These are phyloP conservation scores for Trissonchulus latispiculum DNA, from an alignment of 2,888 invertebrate genomes.

Conservation along the genomic window DNA sequence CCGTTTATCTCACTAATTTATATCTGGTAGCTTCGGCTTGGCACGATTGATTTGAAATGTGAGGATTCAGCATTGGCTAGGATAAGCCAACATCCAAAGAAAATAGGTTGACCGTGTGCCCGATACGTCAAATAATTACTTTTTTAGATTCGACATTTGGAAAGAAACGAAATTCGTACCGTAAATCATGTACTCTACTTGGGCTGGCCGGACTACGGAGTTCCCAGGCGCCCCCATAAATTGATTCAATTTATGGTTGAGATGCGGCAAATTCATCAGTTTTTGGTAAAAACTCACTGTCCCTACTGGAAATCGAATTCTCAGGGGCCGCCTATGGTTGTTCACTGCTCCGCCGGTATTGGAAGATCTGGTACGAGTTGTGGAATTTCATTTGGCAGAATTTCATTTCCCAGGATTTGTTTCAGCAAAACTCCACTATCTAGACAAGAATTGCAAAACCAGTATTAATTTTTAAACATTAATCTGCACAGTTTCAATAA, in stretches of 20 bases:
- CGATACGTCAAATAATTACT: not conserved
- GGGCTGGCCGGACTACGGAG: not conserved
- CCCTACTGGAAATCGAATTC: not conserved
- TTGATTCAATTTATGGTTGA: not conserved
- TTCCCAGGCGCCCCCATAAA: not conserved
- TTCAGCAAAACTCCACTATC: too few species aligned
- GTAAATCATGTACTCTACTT: not conserved
- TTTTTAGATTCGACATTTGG: not conserved
- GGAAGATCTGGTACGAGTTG: not conserved
- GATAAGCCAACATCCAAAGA: too few species aligned
- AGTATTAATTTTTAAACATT: too few species aligned
- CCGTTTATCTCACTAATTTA: too few species aligned
- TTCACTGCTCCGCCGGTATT: not conserved
- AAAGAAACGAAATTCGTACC: not conserved
- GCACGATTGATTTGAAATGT: too few species aligned
- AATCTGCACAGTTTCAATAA: too few species aligned
- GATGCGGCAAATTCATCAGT: not conserved
- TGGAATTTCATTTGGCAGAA: too few species aligned
- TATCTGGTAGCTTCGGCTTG: too few species aligned
- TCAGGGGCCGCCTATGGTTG: not conserved
- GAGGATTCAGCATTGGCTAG: too few species aligned
- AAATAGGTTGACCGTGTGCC: too few species aligned
- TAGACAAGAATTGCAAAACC: too few species aligned
- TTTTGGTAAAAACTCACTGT: not conserved
- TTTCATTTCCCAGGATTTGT: too few species aligned